phyloP scores from a whole-genome alignment of 2,888 invertebrate genomes.

The Drosophila picticornis region DNA sequence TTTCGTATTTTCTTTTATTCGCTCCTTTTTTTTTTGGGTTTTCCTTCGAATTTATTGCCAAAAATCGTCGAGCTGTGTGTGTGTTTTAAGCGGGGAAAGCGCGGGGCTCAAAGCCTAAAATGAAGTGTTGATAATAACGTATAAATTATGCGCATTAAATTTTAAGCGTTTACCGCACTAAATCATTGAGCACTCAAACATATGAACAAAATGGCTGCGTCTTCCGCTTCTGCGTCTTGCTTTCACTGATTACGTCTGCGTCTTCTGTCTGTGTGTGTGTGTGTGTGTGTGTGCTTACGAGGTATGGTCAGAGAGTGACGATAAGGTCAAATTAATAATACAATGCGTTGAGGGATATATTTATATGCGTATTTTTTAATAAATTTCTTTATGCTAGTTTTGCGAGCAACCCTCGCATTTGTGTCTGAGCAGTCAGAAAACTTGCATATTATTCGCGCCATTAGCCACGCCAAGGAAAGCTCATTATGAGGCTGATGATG shows the following conservation, averaged over 20 bases:
- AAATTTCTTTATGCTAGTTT: neutral
- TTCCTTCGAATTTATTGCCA: conserved; percentile 70
- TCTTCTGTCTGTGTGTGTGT: neutral
- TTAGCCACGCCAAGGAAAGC: conserved; percentile 40
- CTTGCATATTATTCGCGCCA: conserved; percentile 63
- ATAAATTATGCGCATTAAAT: conserved; percentile 78
- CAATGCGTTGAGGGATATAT: neutral
- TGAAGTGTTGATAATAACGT: conserved; percentile 73
- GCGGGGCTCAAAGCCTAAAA: conserved; percentile 40
- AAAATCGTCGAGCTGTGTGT: conserved; percentile 43
- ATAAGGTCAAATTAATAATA: neutral
- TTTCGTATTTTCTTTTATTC: conserved; percentile 12
- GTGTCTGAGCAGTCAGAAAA: conserved; percentile 26
- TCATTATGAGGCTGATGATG: conserved; percentile 38
- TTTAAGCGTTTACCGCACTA: conserved; percentile 56
- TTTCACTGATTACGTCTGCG: neutral
- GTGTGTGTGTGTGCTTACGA: conserved; percentile 20
- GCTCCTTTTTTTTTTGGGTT: conserved; percentile 12
- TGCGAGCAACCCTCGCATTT: conserved; percentile 29
- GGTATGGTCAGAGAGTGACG: conserved; percentile 9
- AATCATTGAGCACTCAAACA: conserved; percentile 52
- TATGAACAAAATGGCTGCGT: conserved; percentile 46
- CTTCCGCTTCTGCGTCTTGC: conserved; percentile 13
- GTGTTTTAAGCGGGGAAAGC: conserved; percentile 4
- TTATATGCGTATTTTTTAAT: neutral